A percentile compares a stretch with the other conserved stretches of the same genome.
Evolutionary conservation across 2,797 vertebrate species (phyloP).

Genomic region (Sebastes diploproa): DNA sequence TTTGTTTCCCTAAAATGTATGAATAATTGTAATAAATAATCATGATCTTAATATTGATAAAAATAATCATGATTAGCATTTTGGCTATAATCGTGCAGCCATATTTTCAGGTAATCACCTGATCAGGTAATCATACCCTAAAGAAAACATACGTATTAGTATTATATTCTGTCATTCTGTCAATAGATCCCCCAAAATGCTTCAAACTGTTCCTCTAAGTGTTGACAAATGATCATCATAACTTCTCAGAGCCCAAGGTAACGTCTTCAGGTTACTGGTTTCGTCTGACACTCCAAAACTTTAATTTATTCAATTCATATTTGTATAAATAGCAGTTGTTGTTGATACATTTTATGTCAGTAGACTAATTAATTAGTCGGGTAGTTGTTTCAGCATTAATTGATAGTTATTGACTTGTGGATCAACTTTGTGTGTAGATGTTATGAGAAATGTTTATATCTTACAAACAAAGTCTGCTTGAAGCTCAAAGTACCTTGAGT

Average conservation of each 20-base stretch:
- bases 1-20: no score
- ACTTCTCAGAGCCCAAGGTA: background rate
- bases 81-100: no score
- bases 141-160: no score
- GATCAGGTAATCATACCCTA: no score
- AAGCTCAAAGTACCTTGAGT: background rate
- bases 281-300: background rate
- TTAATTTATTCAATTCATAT: background rate
- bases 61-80: no score
- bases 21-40: no score
- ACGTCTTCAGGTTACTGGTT: background rate
- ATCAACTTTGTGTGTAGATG: background rate
- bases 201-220: background rate
- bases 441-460: background rate
- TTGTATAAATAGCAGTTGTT: background rate
- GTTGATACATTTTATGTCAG: background rate
- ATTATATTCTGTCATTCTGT: no score
- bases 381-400: background rate
- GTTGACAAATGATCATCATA: background rate
- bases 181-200: no score
- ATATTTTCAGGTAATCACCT: no score
- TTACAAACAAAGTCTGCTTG: background rate
- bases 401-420: background rate
- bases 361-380: fast-evolving
- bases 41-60: no score